Conservation (phyloP, 2,888 invertebrate species). For the Netelia virgata region DNA sequence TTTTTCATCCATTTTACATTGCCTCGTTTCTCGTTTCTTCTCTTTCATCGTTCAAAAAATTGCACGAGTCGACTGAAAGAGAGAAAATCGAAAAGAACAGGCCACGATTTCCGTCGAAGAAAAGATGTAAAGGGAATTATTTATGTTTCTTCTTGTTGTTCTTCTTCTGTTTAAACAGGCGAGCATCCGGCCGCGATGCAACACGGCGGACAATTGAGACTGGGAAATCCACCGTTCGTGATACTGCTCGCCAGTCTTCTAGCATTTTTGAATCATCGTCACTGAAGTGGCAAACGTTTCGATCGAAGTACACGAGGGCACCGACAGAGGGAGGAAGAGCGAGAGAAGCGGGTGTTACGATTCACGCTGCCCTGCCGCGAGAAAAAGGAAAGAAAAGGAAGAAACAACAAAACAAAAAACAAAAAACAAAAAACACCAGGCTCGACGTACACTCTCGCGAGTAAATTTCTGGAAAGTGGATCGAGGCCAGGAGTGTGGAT, state of each 20-base stretch:
- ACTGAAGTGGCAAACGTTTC: slow-evolving; percentile 70
- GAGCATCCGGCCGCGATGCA: slow-evolving; percentile 96
- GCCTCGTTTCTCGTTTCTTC: not conserved
- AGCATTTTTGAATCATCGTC: slow-evolving; percentile 84
- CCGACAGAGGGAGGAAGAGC: not conserved
- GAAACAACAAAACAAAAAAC: slow-evolving; percentile 10
- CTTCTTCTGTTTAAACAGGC: slow-evolving; percentile 85
- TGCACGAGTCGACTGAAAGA: not conserved
- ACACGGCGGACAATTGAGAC: slow-evolving; percentile 88
- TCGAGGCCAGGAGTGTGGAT: slow-evolving; percentile 11
- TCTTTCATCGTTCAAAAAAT: not conserved
- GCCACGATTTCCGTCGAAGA: not conserved
- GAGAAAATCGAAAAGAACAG: not conserved
- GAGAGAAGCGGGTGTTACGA: not conserved
- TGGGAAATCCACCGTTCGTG: slow-evolving; percentile 90
- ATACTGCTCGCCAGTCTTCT: slow-evolving; percentile 90
- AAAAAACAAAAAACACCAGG: slow-evolving; percentile 11
- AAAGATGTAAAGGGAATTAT: not conserved
- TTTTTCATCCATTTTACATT: slow-evolving; percentile 34
- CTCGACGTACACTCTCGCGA: slow-evolving; percentile 21
- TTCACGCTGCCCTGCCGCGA: slow-evolving; percentile 47
- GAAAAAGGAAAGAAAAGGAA: slow-evolving; percentile 8
- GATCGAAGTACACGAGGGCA: not conserved
- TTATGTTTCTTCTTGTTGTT: slow-evolving; percentile 21
- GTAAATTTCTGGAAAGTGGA: slow-evolving; percentile 32